Conservation (phyloP, 2,797 vertebrate genomes). For the Sylvia borin region DNA sequence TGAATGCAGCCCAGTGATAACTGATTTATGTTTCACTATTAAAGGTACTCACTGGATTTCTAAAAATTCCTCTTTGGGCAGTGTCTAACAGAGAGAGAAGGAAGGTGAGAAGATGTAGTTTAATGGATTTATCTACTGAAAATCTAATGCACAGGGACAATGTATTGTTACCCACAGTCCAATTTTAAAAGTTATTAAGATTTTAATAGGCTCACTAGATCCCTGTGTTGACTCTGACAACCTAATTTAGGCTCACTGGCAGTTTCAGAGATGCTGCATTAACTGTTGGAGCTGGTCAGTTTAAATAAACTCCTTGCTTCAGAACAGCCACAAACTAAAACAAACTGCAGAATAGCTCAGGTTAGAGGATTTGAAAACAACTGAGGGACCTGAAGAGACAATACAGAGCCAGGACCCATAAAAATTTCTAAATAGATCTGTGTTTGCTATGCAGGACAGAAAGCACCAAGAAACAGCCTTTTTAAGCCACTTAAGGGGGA, state of each 20-base stretch:
- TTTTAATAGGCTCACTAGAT: constrained; percentile 60
- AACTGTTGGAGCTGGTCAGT: neutral
- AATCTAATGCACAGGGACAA: neutral
- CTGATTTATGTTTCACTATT: neutral
- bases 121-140: constrained; percentile 46
- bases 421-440: neutral
- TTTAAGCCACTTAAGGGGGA: neutral
- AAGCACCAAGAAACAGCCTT: neutral
- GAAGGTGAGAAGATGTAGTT: neutral
- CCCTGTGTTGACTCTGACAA: constrained; percentile 41
- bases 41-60: neutral
- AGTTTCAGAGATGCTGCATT: constrained; percentile 43
- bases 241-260: constrained; percentile 42
- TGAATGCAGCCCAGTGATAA: neutral
- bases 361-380: constrained; percentile 13
- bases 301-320: constrained; percentile 12
- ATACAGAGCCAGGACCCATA: neutral
- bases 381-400: neutral
- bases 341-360: neutral
- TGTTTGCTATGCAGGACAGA: neutral
- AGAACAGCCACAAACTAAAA: neutral
- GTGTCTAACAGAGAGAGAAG: neutral
- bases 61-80: neutral
- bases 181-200: constrained; percentile 68
- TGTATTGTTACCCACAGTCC: constrained; percentile 33